These are phyloP conservation scores for Actenoides hombroni DNA, from an alignment of 2,113 vertebrate species.

Conservation along the genomic window DNA sequence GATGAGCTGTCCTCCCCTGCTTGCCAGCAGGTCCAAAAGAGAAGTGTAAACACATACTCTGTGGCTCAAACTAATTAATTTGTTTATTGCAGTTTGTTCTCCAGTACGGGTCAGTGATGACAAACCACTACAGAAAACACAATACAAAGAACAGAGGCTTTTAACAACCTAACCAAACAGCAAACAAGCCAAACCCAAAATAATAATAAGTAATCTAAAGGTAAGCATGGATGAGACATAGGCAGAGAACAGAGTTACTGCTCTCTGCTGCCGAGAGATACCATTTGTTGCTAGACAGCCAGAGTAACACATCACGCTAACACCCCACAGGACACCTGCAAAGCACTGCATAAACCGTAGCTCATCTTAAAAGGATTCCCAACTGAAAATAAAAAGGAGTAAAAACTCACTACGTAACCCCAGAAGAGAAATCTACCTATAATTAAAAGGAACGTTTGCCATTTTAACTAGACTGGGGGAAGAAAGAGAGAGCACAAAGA, in stretches of 20 bases:
- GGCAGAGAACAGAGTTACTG: not conserved
- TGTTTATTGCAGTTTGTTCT: conserved; percentile 29
- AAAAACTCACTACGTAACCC: not conserved
- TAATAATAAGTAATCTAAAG: not conserved
- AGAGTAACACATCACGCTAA: not conserved
- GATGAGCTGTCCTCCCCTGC: conserved; percentile 18
- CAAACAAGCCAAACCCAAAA: not conserved
- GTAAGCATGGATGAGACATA: not conserved
- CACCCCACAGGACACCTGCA: not conserved
- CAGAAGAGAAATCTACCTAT: conserved; percentile 3
- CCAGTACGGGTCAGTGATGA: not conserved
- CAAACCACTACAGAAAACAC: conserved; percentile 14
- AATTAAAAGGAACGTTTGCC: conserved; percentile 30
- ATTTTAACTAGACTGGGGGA: conserved; percentile 34
- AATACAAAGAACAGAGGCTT: not conserved
- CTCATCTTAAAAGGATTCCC: not conserved
- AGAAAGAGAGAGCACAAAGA: conserved; percentile 40
- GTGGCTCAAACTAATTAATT: conserved; percentile 33
- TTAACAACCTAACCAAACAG: conserved; percentile 8
- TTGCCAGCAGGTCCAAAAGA: conserved; percentile 24
- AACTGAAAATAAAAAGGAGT: not conserved
- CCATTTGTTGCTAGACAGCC: not conserved
- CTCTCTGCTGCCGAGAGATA: not conserved
- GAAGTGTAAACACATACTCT: conserved; percentile 6
- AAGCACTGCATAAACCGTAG: not conserved